These are phyloP conservation scores for Sebastes jordani DNA, from an alignment of 2,797 vertebrate genomes.

Conservation along the genomic window DNA sequence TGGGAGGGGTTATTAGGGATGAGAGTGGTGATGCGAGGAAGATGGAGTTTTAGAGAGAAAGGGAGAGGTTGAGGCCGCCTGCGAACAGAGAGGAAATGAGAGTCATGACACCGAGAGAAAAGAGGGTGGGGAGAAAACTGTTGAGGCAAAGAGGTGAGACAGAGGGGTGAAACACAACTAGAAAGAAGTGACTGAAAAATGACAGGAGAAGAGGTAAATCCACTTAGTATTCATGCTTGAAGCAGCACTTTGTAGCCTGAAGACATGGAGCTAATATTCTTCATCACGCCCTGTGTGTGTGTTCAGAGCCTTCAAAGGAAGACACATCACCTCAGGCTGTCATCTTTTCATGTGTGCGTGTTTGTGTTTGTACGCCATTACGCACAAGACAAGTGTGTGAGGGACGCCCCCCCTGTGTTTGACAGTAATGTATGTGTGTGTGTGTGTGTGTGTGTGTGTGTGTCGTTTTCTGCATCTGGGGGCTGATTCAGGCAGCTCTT, in stretches of 20 bases:
- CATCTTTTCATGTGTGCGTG: slow-evolving; percentile 23
- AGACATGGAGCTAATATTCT: slow-evolving; percentile 17
- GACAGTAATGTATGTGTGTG: not conserved
- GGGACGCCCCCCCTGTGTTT: slow-evolving; percentile 7
- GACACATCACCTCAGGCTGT: slow-evolving; percentile 33
- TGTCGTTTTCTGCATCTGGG: not conserved
- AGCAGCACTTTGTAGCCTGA: slow-evolving; percentile 12
- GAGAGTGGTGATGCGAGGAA: not conserved
- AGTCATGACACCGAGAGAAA: slow-evolving; percentile 3
- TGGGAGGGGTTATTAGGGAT: not conserved
- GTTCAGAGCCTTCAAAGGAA: slow-evolving; percentile 39
- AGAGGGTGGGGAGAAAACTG: not conserved
- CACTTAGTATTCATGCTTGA: slow-evolving; percentile 13
- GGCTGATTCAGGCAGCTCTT: slow-evolving; percentile 56
- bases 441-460: not conserved
- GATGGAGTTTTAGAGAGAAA: slow-evolving; percentile 6
- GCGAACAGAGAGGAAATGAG: slow-evolving; percentile 3
- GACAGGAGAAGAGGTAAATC: slow-evolving; percentile 8
- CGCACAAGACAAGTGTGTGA: slow-evolving; percentile 9
- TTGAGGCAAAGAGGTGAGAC: not conserved
- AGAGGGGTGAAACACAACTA: not conserved
- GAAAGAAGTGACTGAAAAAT: not conserved
- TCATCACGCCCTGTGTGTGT: slow-evolving; percentile 7
- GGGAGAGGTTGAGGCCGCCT: not conserved
- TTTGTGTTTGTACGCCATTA: slow-evolving; percentile 28